phyloP scores from a whole-genome alignment of 2,888 invertebrate genomes.

The Cartodere bifasciata region DNA sequence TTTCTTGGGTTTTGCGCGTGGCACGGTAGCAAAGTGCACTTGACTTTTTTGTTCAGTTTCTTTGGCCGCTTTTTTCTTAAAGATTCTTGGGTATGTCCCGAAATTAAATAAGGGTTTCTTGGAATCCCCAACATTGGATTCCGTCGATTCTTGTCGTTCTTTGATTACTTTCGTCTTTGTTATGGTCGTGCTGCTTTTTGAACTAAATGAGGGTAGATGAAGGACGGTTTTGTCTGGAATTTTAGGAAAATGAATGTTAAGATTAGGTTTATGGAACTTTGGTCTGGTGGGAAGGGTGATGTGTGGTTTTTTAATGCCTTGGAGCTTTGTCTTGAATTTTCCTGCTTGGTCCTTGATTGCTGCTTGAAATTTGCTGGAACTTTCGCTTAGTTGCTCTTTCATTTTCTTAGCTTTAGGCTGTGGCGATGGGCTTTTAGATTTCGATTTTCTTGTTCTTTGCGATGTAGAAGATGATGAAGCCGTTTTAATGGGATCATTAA shows the following conservation, averaged over 20 bases:
- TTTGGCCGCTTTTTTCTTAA: slow-evolving; percentile 26
- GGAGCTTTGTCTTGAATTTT: slow-evolving; percentile 46
- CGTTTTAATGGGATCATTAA: slow-evolving; percentile 43
- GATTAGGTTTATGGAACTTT: slow-evolving; percentile 35
- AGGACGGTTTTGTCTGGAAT: slow-evolving; percentile 48
- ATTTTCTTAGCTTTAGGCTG: slow-evolving; percentile 15
- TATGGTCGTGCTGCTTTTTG: slow-evolving; percentile 33
- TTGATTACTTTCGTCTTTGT: slow-evolving; percentile 32
- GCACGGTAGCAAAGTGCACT: too few species aligned
- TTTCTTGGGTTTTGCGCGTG: too few species aligned
- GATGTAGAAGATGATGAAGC: slow-evolving; percentile 41
- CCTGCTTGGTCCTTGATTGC: slow-evolving; percentile 58
- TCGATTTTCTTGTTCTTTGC: slow-evolving; percentile 16
- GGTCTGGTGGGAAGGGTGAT: slow-evolving; percentile 46
- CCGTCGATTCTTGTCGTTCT: slow-evolving; percentile 36
- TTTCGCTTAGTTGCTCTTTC: slow-evolving; percentile 27
- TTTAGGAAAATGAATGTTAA: slow-evolving; percentile 42
- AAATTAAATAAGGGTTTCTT: slow-evolving; percentile 57
- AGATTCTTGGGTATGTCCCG: slow-evolving; percentile 66
- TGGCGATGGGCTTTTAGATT: slow-evolving; percentile 41
- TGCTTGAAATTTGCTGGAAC: slow-evolving; percentile 42
- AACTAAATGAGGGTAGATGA: slow-evolving; percentile 34
- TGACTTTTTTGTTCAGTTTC: too few species aligned
- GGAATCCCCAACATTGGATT: slow-evolving; percentile 39
- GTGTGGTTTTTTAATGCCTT: slow-evolving; percentile 41